These are phyloP conservation scores for Polyploca ridens DNA, from an alignment of 2,888 invertebrate genomes.

Conservation along the genomic window DNA sequence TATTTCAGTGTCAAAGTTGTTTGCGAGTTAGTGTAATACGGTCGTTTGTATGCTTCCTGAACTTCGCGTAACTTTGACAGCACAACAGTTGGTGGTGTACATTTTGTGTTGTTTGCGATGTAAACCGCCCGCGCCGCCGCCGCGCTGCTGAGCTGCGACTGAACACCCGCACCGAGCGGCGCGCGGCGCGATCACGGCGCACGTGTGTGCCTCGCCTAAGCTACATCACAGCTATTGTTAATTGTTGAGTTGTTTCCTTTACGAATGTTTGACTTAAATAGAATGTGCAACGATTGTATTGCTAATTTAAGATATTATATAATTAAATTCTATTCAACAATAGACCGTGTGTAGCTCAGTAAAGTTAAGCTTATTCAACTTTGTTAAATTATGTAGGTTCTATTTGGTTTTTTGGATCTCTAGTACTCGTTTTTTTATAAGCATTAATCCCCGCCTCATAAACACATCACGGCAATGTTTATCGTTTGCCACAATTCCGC, in stretches of 20 bases:
- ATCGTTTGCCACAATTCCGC: conserved; percentile 14
- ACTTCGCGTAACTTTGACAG: background rate
- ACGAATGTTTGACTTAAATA: background rate
- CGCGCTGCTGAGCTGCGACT: background rate
- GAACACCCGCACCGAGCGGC: background rate
- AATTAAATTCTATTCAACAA: background rate
- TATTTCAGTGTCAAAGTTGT: conserved; percentile 4
- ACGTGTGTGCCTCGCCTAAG: background rate
- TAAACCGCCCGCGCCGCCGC: background rate
- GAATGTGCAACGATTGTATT: background rate
- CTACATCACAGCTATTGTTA: background rate
- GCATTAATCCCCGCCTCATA: background rate
- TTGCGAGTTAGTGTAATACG: background rate
- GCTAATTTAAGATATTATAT: conserved; percentile 2
- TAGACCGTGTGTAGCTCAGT: background rate
- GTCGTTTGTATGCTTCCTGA: background rate
- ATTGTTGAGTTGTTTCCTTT: conserved; percentile 2
- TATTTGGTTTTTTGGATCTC: too few species aligned
- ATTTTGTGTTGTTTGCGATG: conserved; percentile 4
- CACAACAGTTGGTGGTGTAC: conserved; percentile 8
- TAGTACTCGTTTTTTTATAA: background rate
- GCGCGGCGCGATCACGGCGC: background rate
- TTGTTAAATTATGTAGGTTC: too few species aligned
- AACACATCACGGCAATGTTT: conserved; percentile 10
- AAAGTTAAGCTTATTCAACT: background rate